These are phyloP conservation scores for Drosophila merina DNA, from an alignment of 2,888 invertebrate genomes.

Conservation along the genomic window DNA sequence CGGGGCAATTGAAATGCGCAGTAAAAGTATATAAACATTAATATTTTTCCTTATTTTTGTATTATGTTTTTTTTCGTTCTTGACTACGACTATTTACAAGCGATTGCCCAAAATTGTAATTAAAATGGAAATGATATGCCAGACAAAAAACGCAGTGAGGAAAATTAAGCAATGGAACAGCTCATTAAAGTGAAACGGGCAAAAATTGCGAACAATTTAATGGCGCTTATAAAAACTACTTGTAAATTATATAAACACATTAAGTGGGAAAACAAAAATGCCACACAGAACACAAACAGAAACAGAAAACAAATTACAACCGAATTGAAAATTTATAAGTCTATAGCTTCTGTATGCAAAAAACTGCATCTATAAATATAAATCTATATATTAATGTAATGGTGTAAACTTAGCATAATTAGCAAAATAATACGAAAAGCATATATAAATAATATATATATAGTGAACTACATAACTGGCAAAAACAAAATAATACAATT, in stretches of 20 bases:
- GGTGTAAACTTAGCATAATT: conserved; percentile 70
- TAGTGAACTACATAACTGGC: conserved; percentile 65
- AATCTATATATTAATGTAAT: conserved; percentile 66
- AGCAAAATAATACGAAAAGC: conserved; percentile 49
- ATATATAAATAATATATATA: conserved; percentile 55
- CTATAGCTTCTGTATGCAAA: conserved; percentile 36
- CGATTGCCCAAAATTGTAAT: conserved; percentile 70
- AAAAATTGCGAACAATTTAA: conserved; percentile 56
- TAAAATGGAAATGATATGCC: conserved; percentile 63
- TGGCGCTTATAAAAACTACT: conserved; percentile 53
- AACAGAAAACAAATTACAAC: conserved; percentile 33
- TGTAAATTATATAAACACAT: conserved; percentile 67
- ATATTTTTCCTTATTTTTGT: conserved; percentile 31
- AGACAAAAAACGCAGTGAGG: conserved; percentile 23
- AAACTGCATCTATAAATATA: conserved; percentile 40
- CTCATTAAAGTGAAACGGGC: conserved; percentile 69
- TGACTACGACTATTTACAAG: conserved; percentile 60
- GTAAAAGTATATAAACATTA: conserved; percentile 13
- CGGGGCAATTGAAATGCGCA: conserved; percentile 36
- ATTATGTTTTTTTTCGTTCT: conserved; percentile 42
- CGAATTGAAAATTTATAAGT: conserved; percentile 40
- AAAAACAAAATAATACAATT: conserved; percentile 45
- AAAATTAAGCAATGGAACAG: conserved; percentile 41
- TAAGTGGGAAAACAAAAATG: conserved; percentile 48
- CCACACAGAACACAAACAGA: conserved; percentile 18